Percentiles rank a stretch among this genome's conserved stretches.
phyloP scores from a whole-genome alignment of 2,113 vertebrate genomes.

The Barnardius zonarius region DNA sequence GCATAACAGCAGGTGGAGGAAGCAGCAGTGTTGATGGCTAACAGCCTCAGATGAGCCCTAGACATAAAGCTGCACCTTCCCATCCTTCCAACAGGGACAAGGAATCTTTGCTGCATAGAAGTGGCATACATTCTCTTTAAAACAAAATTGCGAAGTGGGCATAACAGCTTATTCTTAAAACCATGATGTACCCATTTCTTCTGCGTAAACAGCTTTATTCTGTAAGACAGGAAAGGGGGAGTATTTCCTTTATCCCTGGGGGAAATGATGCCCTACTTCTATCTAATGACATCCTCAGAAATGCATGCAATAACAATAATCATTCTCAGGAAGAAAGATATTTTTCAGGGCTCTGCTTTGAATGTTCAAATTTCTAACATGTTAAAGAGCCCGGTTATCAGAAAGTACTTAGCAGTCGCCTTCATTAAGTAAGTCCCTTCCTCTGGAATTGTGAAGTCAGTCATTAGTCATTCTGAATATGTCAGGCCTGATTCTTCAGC shows the following conservation, averaged over 20 bases:
- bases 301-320: not conserved
- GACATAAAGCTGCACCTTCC: not conserved
- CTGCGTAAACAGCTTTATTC: not conserved
- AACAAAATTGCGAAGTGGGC: not conserved
- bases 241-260: not conserved
- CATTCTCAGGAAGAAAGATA: not conserved
- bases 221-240: not conserved
- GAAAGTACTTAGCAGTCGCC: not conserved
- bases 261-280: not conserved
- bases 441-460: not conserved
- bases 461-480: not conserved
- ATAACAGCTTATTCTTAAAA: not conserved
- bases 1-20: accelerated
- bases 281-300: not conserved
- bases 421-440: not conserved
- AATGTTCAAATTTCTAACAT: not conserved
- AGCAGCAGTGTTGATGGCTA: not conserved
- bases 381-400: not conserved
- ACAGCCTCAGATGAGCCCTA: not conserved
- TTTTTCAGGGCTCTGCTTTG: not conserved
- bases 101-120: not conserved
- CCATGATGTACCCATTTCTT: accelerated
- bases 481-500: not conserved
- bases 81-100: not conserved
- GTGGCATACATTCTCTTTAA: accelerated